Evolutionary conservation across 2,797 vertebrate genomes (phyloP), one percentile per base, ranked within the genome.

Genomic region (Sebastiscus albofasciatus): DNA sequence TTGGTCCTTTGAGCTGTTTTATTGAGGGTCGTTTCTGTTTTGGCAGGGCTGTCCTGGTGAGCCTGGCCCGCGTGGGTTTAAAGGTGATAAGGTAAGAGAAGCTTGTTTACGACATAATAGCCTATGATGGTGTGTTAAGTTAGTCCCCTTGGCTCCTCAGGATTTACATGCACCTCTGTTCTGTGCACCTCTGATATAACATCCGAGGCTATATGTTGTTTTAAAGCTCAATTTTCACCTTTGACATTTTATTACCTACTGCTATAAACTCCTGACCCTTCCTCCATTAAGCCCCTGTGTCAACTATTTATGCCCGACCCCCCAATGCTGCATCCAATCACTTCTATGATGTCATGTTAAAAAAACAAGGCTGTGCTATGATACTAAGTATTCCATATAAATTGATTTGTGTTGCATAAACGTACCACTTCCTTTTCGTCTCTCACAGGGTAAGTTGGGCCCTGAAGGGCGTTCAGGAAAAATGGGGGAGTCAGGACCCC

Each of bases 31-130:
- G 87, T 81, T 72, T 14, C 56, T 87, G 90, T 33, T 84, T 72
- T 75, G 82, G 80, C 89, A 98, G 97, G 97, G 97, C 24, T 97
- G 95, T 87, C 85, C 80, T 11, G 97, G 97, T 65, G 94, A 93
- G 7, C 86, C 87, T 31, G 97, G 97, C 7, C 90, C 82, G 75
- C 80, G 86, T 71, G 97, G 97, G 39, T 95, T 96, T 66, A 98
- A 97, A 94, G 97, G 97, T 85, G 94, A 97, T 83, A 96, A 96
- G 95, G 97, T 98, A 93, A 95, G 94, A 75, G 4, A 56, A 72
- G 24, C 55, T 26, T 72, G 34, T 87, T 90, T 75, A 78, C 2
- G 36, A 70, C 59, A 9, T 78, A 13, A 54, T 49, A n/a, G 8
- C 22, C 31, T 65, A 10, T 33, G 36, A 66, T 73, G 16, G 60